A percentile compares a stretch with the other conserved stretches of the same genome.
These are phyloP conservation scores for Beroe forskalii DNA, from an alignment of 37 sponge, comb jelly and placozoan species.

Conservation along the genomic window DNA sequence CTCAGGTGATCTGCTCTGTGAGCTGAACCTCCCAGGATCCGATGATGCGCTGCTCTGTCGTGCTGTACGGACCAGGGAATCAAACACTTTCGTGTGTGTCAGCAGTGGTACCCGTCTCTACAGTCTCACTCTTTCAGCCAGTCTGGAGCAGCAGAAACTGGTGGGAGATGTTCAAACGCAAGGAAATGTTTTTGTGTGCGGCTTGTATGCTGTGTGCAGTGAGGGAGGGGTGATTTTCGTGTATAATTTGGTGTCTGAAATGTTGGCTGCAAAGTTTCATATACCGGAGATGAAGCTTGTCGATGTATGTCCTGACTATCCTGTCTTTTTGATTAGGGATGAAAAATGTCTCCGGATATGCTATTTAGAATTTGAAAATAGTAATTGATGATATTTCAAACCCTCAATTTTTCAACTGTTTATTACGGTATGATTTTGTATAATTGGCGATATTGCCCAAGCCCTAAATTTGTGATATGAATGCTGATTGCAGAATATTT, in stretches of 20 bases:
- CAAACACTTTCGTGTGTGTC: not conserved
- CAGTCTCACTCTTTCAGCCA: not conserved
- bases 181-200: conserved; percentile 36
- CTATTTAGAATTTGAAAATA: too few species aligned
- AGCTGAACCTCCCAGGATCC: not conserved
- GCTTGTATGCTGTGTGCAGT: not conserved
- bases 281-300: not conserved
- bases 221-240: not conserved
- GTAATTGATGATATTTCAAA: too few species aligned
- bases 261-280: not conserved
- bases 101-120: not conserved
- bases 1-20: conserved; percentile 1
- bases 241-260: not conserved
- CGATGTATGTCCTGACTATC: not conserved
- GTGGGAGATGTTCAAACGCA: not conserved
- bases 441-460: too few species aligned
- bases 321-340: not conserved
- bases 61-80: not conserved
- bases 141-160: not conserved
- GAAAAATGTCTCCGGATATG: too few species aligned
- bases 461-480: too few species aligned
- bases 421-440: too few species aligned
- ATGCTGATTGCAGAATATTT: too few species aligned
- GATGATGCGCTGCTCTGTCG: not conserved
- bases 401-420: too few species aligned